These are phyloP conservation scores for Panthera leo DNA, from an alignment of 2,113 vertebrate genomes.

Conservation along the genomic window DNA sequence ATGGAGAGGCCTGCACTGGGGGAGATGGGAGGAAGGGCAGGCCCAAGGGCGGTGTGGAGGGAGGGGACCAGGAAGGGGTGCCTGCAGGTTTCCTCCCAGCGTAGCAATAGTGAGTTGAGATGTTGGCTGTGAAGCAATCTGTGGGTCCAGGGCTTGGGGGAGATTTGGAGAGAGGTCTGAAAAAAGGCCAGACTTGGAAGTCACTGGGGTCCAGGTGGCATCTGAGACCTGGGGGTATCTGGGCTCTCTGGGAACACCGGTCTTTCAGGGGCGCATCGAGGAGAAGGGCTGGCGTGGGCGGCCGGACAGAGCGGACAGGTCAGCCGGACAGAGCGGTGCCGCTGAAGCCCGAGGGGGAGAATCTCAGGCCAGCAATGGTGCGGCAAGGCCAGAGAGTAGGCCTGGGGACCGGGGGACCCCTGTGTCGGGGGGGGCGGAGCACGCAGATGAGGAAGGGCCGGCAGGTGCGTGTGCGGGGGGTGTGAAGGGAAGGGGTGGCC, in stretches of 20 bases:
- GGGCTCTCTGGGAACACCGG: not conserved
- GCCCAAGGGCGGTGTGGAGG: fast-evolving
- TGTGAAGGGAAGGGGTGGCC: not conserved
- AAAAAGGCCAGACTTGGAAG: not conserved
- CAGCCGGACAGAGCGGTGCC: fast-evolving
- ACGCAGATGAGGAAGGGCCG: fast-evolving
- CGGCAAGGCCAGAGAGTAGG: fast-evolving
- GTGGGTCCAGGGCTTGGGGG: not conserved
- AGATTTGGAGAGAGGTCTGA: not conserved
- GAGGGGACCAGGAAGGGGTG: fast-evolving
- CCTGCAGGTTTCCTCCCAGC: not conserved
- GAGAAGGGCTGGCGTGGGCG: not conserved
- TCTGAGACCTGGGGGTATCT: not conserved
- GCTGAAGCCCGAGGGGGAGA: fast-evolving
- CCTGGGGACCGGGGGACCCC: fast-evolving
- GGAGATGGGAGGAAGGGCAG: not conserved
- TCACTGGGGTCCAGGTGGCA: fast-evolving
- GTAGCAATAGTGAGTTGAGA: fast-evolving
- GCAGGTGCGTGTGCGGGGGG: fast-evolving
- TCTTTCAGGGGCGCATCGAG: not conserved
- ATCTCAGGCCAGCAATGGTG: fast-evolving
- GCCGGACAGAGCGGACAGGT: not conserved
- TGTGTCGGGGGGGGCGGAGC: not conserved
- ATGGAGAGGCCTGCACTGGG: not conserved
- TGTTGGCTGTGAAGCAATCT: fast-evolving